These are phyloP conservation scores for Takifugu rubripes DNA, from an alignment of 2,797 vertebrate species.

Conservation along the genomic window DNA sequence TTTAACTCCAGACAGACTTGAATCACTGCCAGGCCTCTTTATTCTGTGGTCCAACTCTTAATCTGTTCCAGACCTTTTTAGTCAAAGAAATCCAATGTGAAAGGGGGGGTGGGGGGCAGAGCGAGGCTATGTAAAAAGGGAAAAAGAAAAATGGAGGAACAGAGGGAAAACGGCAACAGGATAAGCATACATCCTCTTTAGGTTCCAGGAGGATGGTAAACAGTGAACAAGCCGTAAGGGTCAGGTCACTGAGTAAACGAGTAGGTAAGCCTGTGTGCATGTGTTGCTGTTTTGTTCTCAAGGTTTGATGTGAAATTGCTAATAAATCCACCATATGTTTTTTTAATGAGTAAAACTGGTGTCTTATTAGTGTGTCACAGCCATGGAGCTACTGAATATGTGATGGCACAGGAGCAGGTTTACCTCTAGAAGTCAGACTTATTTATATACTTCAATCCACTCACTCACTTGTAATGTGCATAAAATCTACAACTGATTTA, in stretches of 20 bases:
- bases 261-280: conserved; percentile 23
- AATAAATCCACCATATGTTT: conserved; percentile 38
- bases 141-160: conserved; percentile 59
- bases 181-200: conserved; percentile 69
- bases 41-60: conserved; percentile 89
- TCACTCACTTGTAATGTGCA: no score
- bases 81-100: conserved; percentile 84
- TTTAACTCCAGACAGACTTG: conserved; percentile 89
- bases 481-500: no score
- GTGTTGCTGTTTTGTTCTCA: conserved; percentile 27
- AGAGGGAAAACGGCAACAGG: conserved; percentile 65
- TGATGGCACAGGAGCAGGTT: conserved; percentile 13
- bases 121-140: conserved; percentile 56
- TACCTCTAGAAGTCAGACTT: neutral
- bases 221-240: conserved; percentile 40
- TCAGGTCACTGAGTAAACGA: conserved; percentile 33
- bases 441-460: no score
- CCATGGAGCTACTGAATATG: conserved; percentile 19
- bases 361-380: conserved; percentile 44
- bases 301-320: conserved; percentile 4
- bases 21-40: conserved; percentile 88
- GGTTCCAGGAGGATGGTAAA: conserved; percentile 55
- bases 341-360: conserved; percentile 34
- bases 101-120: conserved; percentile 48
- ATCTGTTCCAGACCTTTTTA: conserved; percentile 98